Evolutionary conservation across 2,797 vertebrate species (phyloP).

Genomic region (Emydoidea blandingii): DNA sequence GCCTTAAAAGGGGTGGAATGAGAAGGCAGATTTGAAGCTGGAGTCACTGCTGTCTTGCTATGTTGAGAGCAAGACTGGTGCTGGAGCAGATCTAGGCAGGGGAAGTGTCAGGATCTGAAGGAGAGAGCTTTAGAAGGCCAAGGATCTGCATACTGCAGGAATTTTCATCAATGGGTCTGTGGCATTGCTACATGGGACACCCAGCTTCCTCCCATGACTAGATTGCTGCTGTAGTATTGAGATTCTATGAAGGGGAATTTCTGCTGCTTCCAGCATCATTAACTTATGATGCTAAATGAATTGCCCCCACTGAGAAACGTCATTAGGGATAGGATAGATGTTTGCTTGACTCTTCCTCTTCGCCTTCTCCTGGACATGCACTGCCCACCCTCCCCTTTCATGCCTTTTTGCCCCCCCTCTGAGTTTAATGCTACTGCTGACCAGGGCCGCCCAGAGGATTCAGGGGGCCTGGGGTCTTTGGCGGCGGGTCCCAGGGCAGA

Average conservation of each 20-base stretch:
- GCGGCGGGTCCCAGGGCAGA: too few species aligned
- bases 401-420: background rate
- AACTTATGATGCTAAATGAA: background rate
- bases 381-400: background rate
- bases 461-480: too few species aligned
- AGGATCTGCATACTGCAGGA: background rate
- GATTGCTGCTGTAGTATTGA: too few species aligned
- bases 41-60: background rate
- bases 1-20: background rate
- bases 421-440: background rate
- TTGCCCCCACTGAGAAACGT: background rate
- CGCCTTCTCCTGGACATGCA: background rate
- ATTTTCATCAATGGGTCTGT: background rate
- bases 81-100: background rate
- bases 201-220: fast-evolving
- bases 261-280: background rate
- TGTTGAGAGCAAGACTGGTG: background rate
- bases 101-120: background rate
- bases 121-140: background rate
- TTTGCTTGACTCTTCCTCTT: background rate
- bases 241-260: fast-evolving
- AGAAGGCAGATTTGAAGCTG: background rate
- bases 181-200: background rate
- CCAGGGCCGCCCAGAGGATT: too few species aligned
- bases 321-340: background rate